Evolutionary conservation across 30 jellyfish, hydroid and myxozoan genomes (phyloP), one percentile per base, ranked within the genome.

Genomic region (Aurelia aurita): DNA sequence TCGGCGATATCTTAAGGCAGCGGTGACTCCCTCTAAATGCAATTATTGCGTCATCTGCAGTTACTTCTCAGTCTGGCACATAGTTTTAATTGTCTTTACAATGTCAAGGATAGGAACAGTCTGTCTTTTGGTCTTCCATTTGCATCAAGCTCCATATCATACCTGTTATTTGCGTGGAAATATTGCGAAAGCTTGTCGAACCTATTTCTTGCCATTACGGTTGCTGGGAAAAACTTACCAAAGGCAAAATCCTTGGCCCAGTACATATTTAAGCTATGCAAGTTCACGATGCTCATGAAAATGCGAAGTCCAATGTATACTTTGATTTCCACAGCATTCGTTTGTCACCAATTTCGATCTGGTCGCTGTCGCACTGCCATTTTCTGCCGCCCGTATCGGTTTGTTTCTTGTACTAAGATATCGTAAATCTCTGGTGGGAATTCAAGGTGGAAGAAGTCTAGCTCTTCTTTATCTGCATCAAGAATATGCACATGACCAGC

Each of bases 91-190:
- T 15, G 27, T 32, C 29, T 23, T 35, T 18, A 69, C 63, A 18
- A 20, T 23, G 34, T 69, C 81, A 31, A 69, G 61, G 39, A 69
- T 21, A 12, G 81, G 81, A 62, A 62, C 35, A 19, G 35, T 69
- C 61, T 26, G 26, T n/a, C n/a, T n/a, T n/a, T n/a, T n/a, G 35
- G 29, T 26, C 63, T 26, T 12, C 64, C 34, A 26, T 16, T 69
- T 63, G 27, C 29, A 45, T 16, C 34, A 6, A 27, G 81, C 20
- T 59, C 12, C 12, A 16, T n/a, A 23, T 12, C 32, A 25, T 25
- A 8, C 20, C 32, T 59, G 11, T 59, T 10, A 59, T 12, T 8
- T 12, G 20, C 72, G 27, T 25, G 72, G 32, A 59, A 59, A 59
- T 59, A 47, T 47, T 47, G 10, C 16, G 10, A 8, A 10, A 47